A percentile compares a stretch with the other conserved stretches of the same genome.
Evolutionary conservation across 2,888 invertebrate genomes (phyloP).

Genomic region (Ametastegia equiseti): DNA sequence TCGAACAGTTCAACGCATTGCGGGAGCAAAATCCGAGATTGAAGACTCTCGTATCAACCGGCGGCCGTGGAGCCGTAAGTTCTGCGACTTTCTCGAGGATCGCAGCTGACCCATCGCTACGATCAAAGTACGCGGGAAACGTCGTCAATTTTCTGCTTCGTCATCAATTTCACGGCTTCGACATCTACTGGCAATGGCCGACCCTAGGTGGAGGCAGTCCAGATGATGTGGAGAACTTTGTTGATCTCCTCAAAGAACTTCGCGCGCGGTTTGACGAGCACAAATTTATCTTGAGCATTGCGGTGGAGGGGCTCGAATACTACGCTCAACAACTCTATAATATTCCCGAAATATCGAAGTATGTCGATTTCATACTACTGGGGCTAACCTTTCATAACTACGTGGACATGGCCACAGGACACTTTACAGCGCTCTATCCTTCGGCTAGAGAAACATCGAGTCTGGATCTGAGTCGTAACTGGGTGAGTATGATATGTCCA

Average conservation of each 20-base stretch:
- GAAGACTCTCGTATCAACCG: slow-evolving; percentile 82
- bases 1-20: slow-evolving; percentile 78
- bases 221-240: slow-evolving; percentile 51
- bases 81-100: slow-evolving; percentile 80
- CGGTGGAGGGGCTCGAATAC: slow-evolving; percentile 82
- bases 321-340: no score
- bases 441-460: no score
- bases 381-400: no score
- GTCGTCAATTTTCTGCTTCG: slow-evolving; percentile 78
- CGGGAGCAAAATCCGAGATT: slow-evolving; percentile 77
- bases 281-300: slow-evolving; percentile 79
- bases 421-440: no score
- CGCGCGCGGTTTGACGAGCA: slow-evolving; percentile 78
- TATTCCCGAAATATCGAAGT: no score
- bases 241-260: slow-evolving; percentile 78
- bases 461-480: no score
- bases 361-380: no score
- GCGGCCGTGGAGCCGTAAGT: slow-evolving; percentile 84
- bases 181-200: slow-evolving; percentile 64
- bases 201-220: background rate
- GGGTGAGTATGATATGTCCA: no score
- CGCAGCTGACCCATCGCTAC: slow-evolving; percentile 73
- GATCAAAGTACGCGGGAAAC: slow-evolving; percentile 79
- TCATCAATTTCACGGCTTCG: slow-evolving; percentile 84
- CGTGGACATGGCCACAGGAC: no score